Evolutionary conservation across 2,888 invertebrate species (phyloP), one percentile per base, ranked within the genome.

Genomic region (Diaperis boleti): DNA sequence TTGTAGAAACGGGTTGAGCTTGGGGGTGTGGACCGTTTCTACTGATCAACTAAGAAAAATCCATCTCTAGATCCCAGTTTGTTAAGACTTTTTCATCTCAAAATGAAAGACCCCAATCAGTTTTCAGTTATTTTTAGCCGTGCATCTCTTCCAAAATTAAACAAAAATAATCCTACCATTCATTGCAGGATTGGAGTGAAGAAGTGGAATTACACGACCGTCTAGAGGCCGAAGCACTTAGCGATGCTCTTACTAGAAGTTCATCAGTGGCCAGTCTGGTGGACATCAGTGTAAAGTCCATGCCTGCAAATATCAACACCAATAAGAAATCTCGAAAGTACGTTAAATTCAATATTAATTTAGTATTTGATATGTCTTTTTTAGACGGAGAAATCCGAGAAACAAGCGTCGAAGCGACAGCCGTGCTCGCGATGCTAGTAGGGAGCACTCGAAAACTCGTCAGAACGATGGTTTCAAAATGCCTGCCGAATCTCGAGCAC

Each of bases 101-200:
- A n/a, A n/a, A n/a, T n/a, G n/a, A n/a, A n/a, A n/a, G n/a, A n/a
- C n/a, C n/a, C n/a, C n/a, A n/a, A n/a, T n/a, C n/a, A n/a, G n/a
- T n/a, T n/a, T n/a, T n/a, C n/a, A n/a, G n/a, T n/a, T n/a, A n/a
- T n/a, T n/a, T n/a, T n/a, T n/a, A n/a, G n/a, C n/a, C n/a, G n/a
- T n/a, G n/a, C n/a, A 20, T 20, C 20, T 20, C 6, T 20, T 20
- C 20, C n/a, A n/a, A n/a, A n/a, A n/a, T n/a, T n/a, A n/a, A n/a
- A n/a, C 20, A 20, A 20, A 20, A 20, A 20, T 20, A 20, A 20
- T n/a, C n/a, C n/a, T n/a, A n/a, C n/a, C 20, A 4, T 20, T 20
- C 3, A 20, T 20, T 20, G 20, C 22, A 86, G 84, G 86, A 87
- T 76, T 87, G 87, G 87, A 85, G 84, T 66, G 87, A 87, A 76